Conservation (phyloP, 2,888 invertebrate genomes). For the Arge pagana region DNA sequence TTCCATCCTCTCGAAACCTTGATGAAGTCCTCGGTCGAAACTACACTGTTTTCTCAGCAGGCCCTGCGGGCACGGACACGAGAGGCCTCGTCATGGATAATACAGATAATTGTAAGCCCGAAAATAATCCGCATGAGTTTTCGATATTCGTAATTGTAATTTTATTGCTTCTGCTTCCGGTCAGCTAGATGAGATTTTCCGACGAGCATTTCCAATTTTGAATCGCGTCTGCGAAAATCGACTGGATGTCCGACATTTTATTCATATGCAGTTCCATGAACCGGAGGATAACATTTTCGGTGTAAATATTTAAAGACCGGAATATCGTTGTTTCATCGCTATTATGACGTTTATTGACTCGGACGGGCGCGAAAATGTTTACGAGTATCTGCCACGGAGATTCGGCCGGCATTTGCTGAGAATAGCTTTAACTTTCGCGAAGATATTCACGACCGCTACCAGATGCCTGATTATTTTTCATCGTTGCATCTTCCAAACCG, state of each 20-base stretch:
- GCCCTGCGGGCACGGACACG: too few relatives aligned
- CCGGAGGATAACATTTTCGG: conserved; percentile 24
- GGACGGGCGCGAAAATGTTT: conserved; percentile 35
- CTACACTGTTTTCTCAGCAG: too few relatives aligned
- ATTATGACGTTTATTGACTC: conserved; percentile 48
- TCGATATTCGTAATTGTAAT: too few relatives aligned
- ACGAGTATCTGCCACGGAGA: conserved; percentile 32
- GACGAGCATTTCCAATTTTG: conserved; percentile 31
- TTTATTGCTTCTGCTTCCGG: not conserved
- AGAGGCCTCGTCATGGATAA: too few relatives aligned
- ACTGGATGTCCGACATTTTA: conserved; percentile 18
- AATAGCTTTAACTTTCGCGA: conserved; percentile 13
- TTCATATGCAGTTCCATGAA: conserved; percentile 36
- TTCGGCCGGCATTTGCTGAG: conserved; percentile 7
- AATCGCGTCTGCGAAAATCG: conserved; percentile 28
- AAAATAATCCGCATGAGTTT: too few relatives aligned
- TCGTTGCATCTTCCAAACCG: conserved; percentile 17
- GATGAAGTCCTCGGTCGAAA: too few relatives aligned
- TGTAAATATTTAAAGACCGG: conserved; percentile 45
- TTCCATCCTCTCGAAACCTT: too few relatives aligned
- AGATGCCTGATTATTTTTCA: conserved; percentile 17
- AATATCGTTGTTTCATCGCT: conserved; percentile 43
- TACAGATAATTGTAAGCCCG: too few relatives aligned
- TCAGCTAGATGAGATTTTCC: not conserved
- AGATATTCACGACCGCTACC: conserved; percentile 3